Evolutionary conservation across 2,797 vertebrate species (phyloP), one percentile per base, ranked within the genome.

Genomic region (Siniperca undulata): DNA sequence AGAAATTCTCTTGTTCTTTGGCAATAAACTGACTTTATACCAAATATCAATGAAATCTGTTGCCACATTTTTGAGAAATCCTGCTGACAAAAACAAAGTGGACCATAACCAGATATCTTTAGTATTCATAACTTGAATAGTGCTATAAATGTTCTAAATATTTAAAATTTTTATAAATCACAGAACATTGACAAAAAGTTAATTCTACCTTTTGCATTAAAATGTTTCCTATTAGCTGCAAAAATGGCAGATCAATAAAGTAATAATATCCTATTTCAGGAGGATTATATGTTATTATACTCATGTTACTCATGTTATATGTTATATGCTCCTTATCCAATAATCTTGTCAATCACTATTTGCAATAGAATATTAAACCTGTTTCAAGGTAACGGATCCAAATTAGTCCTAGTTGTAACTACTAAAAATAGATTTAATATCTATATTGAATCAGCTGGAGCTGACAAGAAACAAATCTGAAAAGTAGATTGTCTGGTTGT

Each of bases 41-140:
- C 40, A 76, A 59, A 58, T 38, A 24, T 44, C 19, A 46, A 3
- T 56, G 1, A 20, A 40, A 62, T 46, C 17, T 30, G 46, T 20
- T 70, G 6, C n/a, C n/a, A 69, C 53, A 44, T 42, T 40, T 70
- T 44, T n/a, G 55, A 68, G 30, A 68, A 6, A 22, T 52, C 46
- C 24, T 30, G 48, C 30, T 52, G 19, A 48, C 12, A 38, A 70
- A 70, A 42, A 20, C 13, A 42, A 56, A 27, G 16, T 0, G 53
- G 14, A n/a, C 11, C 22, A 53, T 55, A 13, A 69, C 8, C 7
- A n/a, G 3, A 20, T 27, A 24, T 24, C 38, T 16, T 52, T 20
- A 42, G 22, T 14, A 42, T 48, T 48, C 24, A 20, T 1, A 34
- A 19, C 17, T 30, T 66, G 5, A 48, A 30, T 56, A n/a, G 42